Base-by-base conservation (phyloP, 2,797 vertebrate species). In the Pangasius krempfi region DNA sequence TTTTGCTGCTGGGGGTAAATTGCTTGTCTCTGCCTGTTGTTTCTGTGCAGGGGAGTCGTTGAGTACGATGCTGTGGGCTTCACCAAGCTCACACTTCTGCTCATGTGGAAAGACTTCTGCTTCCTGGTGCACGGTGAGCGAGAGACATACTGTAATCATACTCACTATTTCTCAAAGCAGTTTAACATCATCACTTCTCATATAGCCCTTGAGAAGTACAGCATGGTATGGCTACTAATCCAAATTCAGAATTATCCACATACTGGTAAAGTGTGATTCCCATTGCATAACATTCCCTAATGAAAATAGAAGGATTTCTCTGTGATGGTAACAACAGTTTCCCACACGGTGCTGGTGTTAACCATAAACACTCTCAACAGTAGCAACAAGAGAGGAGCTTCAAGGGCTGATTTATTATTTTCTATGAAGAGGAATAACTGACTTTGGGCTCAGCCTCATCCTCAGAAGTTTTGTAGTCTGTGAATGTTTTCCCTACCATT, bases 31-130 rank as follows among this genome's bases (percentile, higher is more conserved):
- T 87, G 56, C 13, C 52, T 25, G 78, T 37, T 56, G 52, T 80
- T 80, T 40, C 18, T n/a, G 80, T 91, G 30, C 94, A 99, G 99
- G 91, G 98, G 98, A 60, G 97, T 99, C 87, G 98, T 99, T 92
- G 99, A 99, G 91, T 99, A 99, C 33, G 98, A 99, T 89, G 98
- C 98, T 25, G 98, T 98, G 94, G 98, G 99, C 89, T 99, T 99
- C 95, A 99, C 99, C 86, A 99, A 99, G 93, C 97, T 99, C 91
- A 98, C 98, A 10, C 97, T 99, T 90, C 95, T 99, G 58, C 97
- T 99, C 91, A 98, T 99, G 97, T 99, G 97, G 98, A 99, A 98
- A 91, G 98, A 99, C 90, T 99, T 99, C 92, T 99, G 98, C 94
- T 99, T 99, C 94, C 96, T 99, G 79, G 98, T 99, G 68, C 99